phyloP scores from a whole-genome alignment of 2,797 vertebrate genomes.

The Micropoecilia bifurca region DNA sequence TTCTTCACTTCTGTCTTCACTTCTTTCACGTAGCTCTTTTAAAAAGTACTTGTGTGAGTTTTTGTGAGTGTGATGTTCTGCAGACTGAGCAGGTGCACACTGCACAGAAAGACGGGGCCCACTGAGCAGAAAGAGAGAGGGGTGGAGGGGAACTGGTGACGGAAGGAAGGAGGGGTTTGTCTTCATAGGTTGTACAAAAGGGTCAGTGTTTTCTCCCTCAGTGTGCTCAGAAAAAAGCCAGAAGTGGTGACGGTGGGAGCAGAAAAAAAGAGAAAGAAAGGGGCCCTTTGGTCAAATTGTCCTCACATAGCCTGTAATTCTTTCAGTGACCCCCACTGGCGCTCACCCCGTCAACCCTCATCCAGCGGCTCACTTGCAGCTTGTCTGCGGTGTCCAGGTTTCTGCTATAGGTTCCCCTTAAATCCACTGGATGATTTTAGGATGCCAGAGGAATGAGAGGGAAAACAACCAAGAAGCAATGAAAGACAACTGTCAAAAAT shows the following conservation, averaged over 20 bases:
- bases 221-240: slow-evolving; percentile 46
- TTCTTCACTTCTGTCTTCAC: slow-evolving; percentile 19
- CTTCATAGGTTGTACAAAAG: slow-evolving; percentile 74
- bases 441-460: neutral
- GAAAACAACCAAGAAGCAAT: neutral
- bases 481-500: neutral
- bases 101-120: slow-evolving; percentile 65
- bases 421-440: neutral
- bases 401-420: slow-evolving; percentile 15
- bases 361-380: slow-evolving; percentile 37
- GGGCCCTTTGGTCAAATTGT: slow-evolving; percentile 62
- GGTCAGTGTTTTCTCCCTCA: slow-evolving; percentile 68
- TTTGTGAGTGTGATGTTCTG: slow-evolving; percentile 45
- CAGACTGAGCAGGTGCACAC: slow-evolving; percentile 73
- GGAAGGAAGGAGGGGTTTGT: slow-evolving; percentile 42
- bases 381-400: slow-evolving; percentile 22
- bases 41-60: slow-evolving; percentile 28
- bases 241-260: slow-evolving; percentile 33
- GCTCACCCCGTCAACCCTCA: slow-evolving; percentile 47
- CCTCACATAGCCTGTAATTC: slow-evolving; percentile 49
- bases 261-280: slow-evolving; percentile 24
- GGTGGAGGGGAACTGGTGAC: slow-evolving; percentile 2
- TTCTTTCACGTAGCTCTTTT: slow-evolving; percentile 45
- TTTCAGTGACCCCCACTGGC: slow-evolving; percentile 10
- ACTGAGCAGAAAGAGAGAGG: slow-evolving; percentile 57